Evolutionary conservation across 2,113 vertebrate species (phyloP).

Genomic region (Spermophilus dauricus): DNA sequence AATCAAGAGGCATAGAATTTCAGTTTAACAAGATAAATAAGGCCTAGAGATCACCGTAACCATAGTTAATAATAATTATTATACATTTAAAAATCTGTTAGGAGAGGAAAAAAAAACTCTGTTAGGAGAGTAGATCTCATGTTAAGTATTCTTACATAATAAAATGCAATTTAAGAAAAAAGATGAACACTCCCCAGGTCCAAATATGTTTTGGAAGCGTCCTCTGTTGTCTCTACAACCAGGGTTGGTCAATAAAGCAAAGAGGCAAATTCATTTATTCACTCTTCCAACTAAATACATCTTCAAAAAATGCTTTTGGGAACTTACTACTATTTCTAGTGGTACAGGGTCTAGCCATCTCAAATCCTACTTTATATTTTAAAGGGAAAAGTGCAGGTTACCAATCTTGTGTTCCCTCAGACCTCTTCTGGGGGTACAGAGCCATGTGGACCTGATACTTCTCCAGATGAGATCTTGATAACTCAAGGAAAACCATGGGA

Average conservation of each 20-base stretch:
- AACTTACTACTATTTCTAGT: neutral
- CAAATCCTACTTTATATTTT: neutral
- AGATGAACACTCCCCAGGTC: neutral
- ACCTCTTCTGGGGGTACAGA: neutral
- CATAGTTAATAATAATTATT: neutral
- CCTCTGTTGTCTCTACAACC: neutral
- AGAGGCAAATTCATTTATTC: conserved; percentile 14
- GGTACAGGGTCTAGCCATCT: neutral
- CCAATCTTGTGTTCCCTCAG: neutral
- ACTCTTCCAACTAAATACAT: neutral
- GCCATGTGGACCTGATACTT: neutral
- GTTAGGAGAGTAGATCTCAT: neutral
- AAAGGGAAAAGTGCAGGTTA: neutral
- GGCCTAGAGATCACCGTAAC: neutral
- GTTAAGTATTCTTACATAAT: neutral
- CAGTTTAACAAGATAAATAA: neutral
- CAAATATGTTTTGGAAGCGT: neutral
- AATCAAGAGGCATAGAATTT: neutral
- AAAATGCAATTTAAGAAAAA: neutral
- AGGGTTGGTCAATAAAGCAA: conserved; percentile 31
- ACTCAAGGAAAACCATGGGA: neutral
- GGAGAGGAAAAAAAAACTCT: neutral
- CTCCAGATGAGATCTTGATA: neutral
- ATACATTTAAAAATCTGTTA: neutral
- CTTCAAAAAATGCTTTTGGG: neutral